phyloP scores from a whole-genome alignment of 2,113 vertebrate genomes.

The Carettochelys insculpta region DNA sequence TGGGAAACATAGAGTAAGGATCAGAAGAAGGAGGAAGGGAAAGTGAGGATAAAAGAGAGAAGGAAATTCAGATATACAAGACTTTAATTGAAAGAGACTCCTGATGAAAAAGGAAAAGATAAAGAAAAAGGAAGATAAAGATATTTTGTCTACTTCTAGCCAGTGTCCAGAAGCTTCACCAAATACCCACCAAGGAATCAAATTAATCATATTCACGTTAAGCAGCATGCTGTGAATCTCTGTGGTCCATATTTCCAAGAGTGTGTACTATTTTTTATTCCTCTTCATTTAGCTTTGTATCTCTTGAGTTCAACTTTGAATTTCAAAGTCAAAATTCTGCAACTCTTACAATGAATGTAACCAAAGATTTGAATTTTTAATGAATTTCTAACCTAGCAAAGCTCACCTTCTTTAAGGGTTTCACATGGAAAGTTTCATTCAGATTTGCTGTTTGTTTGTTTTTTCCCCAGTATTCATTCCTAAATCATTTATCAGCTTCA shows the following conservation, averaged over 20 bases:
- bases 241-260: background rate
- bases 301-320: background rate
- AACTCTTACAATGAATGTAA: background rate
- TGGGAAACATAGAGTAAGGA: background rate
- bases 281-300: background rate
- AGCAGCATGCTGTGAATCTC: background rate
- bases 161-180: background rate
- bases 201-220: background rate
- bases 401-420: background rate
- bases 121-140: background rate
- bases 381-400: background rate
- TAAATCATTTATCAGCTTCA: background rate
- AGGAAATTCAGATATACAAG: slow-evolving; percentile 5
- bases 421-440: background rate
- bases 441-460: background rate
- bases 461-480: background rate
- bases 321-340: background rate
- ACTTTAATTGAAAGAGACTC: background rate
- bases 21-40: background rate
- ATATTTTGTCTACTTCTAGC: background rate
- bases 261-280: background rate
- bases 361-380: background rate
- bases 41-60: background rate
- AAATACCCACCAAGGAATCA: background rate
- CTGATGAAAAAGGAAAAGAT: background rate